These are phyloP conservation scores for Crotalus viridis DNA, from an alignment of 2,113 vertebrate species.

Conservation along the genomic window DNA sequence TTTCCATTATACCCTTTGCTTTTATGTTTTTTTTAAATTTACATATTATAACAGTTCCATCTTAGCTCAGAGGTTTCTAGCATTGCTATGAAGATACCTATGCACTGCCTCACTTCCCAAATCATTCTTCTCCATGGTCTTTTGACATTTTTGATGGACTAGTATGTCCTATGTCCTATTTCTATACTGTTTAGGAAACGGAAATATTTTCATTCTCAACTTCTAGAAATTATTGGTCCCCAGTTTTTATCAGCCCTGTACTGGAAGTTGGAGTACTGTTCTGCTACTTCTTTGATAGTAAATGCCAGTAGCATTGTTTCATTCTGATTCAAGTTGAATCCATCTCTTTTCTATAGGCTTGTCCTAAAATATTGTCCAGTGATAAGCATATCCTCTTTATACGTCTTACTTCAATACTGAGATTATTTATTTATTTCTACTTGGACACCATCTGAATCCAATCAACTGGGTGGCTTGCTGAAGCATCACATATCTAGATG, in stretches of 20 bases:
- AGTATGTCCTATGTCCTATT: neutral
- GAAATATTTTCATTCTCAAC: neutral
- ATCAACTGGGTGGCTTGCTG: neutral
- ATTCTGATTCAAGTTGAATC: neutral
- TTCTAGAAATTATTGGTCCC: neutral
- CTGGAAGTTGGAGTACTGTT: neutral
- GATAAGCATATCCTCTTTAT: neutral
- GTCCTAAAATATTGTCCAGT: neutral
- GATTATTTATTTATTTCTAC: neutral
- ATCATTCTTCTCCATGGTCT: neutral
- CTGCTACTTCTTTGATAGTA: neutral
- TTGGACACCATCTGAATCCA: neutral
- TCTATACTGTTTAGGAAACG: neutral
- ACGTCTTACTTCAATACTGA: neutral
- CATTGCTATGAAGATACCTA: neutral
- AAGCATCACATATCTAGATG: neutral
- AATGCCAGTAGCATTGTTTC: neutral
- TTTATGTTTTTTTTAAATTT: neutral
- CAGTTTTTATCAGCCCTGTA: neutral
- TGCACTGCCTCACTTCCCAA: neutral
- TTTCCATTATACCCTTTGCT: neutral
- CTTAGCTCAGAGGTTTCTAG: neutral
- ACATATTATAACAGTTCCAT: neutral
- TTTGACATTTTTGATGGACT: neutral
- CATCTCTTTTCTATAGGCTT: neutral